These are phyloP conservation scores for Pyxicephalus adspersus DNA, from an alignment of 2,113 vertebrate species.

Conservation along the genomic window DNA sequence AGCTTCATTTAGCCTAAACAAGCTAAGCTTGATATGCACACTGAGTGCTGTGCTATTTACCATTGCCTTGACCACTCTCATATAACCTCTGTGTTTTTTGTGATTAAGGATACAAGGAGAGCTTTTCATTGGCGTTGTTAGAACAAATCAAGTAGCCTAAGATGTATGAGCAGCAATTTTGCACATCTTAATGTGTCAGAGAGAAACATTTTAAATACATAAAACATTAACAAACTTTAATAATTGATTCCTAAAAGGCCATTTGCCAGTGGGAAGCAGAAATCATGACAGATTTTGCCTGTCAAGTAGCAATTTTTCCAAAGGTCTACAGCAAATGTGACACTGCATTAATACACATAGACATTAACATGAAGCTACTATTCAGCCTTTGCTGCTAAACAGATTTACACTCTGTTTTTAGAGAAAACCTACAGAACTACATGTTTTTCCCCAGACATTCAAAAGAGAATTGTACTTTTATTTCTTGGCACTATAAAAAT, in stretches of 20 bases:
- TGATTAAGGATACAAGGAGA: background rate
- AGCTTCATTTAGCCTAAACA: background rate
- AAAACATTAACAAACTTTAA: slow-evolving; percentile 55
- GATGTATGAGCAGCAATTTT: slow-evolving; percentile 43
- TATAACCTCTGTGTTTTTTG: background rate
- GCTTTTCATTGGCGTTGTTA: background rate
- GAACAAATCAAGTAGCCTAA: slow-evolving; percentile 12
- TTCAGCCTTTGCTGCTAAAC: background rate
- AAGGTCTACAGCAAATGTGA: slow-evolving; percentile 29
- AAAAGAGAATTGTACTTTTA: background rate
- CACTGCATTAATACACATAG: background rate
- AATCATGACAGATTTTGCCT: slow-evolving; percentile 37
- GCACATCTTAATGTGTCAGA: slow-evolving; percentile 38
- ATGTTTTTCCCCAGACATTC: background rate
- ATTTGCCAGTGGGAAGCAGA: slow-evolving; percentile 19
- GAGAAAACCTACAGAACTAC: background rate
- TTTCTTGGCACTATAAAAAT: background rate
- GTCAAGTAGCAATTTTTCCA: slow-evolving; percentile 49
- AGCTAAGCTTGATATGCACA: background rate
- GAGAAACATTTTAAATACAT: slow-evolving; percentile 35
- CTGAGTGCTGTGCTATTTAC: background rate
- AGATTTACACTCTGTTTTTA: background rate
- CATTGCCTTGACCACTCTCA: background rate
- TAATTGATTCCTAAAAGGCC: slow-evolving; percentile 40
- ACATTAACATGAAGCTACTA: slow-evolving; percentile 25